Conservation (phyloP, 2,797 vertebrate genomes). For the Gallinago solitaria region DNA sequence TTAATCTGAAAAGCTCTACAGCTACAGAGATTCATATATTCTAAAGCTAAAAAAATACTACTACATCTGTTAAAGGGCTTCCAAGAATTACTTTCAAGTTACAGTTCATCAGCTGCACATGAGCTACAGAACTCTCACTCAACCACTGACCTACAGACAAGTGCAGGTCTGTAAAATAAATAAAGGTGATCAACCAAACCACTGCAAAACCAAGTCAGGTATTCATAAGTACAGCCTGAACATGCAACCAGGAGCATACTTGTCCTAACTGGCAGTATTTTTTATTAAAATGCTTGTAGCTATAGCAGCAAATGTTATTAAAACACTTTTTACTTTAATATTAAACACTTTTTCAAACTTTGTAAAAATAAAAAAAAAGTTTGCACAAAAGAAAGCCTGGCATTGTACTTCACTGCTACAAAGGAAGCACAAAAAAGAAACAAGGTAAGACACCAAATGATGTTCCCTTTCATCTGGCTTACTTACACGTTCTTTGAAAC, state of each 20-base stretch:
- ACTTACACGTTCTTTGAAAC: neutral
- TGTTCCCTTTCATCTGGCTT: neutral
- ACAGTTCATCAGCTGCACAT: neutral
- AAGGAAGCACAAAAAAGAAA: neutral
- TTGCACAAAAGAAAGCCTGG: neutral
- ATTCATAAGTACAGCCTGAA: neutral
- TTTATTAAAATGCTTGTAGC: neutral
- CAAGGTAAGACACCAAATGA: neutral
- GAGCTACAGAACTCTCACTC: neutral
- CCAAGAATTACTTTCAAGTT: neutral
- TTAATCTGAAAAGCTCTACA: neutral
- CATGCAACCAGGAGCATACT: neutral
- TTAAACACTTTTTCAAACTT: neutral
- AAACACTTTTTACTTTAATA: neutral
- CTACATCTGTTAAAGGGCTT: neutral
- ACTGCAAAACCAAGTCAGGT: neutral
- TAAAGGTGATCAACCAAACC: neutral
- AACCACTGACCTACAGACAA: neutral
- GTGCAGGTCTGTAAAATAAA: neutral
- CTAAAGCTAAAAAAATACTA: neutral
- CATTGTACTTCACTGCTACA: neutral
- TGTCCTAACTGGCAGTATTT: neutral
- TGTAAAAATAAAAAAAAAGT: neutral
- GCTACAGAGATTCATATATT: neutral
- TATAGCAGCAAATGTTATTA: neutral